Evolutionary conservation across 2,888 invertebrate genomes (phyloP).

Genomic region (Penaeus monodon): DNA sequence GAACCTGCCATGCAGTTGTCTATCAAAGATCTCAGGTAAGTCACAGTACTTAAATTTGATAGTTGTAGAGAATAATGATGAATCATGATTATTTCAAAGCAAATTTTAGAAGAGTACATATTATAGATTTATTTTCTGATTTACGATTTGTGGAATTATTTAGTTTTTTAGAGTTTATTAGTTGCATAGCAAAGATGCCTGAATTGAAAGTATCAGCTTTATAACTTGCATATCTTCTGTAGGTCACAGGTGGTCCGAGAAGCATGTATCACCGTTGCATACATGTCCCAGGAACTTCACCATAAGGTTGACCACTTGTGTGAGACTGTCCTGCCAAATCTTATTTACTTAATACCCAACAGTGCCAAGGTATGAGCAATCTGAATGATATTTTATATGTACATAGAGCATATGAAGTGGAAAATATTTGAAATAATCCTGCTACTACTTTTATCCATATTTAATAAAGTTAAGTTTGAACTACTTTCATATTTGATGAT

Average conservation of each 20-base stretch:
- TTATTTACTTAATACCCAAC: constrained; percentile 93
- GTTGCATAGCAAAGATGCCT: too few relatives aligned
- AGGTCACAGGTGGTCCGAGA: constrained; percentile 93
- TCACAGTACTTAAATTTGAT: neutral
- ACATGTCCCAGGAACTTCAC: constrained; percentile 86
- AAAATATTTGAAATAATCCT: too few relatives aligned
- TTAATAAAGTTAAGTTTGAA: too few relatives aligned
- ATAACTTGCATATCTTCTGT: constrained; percentile 33
- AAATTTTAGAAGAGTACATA: neutral
- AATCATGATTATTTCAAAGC: neutral
- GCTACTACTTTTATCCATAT: too few relatives aligned
- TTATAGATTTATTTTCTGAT: too few relatives aligned
- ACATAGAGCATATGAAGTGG: too few relatives aligned
- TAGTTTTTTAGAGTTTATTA: too few relatives aligned
- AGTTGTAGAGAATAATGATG: neutral
- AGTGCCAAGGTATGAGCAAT: constrained; percentile 85
- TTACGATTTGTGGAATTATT: too few relatives aligned
- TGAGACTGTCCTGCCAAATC: constrained; percentile 83
- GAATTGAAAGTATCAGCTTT: neutral
- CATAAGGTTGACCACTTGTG: constrained; percentile 88
- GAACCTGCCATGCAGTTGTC: constrained; percentile 86
- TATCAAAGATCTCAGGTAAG: constrained; percentile 82
- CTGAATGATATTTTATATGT: too few relatives aligned
- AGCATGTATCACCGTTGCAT: constrained; percentile 94
- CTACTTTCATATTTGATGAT: neutral